Percentiles rank a stretch among this genome's conserved stretches.
These are phyloP conservation scores for Ceraclea dissimilis DNA, from an alignment of 2,888 invertebrate genomes.

Conservation along the genomic window DNA sequence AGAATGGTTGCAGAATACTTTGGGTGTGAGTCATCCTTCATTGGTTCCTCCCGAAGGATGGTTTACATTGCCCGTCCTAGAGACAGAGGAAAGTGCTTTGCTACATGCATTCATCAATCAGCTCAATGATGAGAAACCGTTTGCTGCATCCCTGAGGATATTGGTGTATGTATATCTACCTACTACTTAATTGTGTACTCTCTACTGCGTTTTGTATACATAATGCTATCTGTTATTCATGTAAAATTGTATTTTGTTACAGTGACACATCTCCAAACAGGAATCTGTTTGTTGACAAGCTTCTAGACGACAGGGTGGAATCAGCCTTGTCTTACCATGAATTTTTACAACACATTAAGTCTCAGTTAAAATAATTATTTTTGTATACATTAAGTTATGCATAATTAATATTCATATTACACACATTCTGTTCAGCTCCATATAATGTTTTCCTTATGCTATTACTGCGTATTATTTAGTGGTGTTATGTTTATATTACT, in stretches of 20 bases:
- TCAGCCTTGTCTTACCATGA: slow-evolving; percentile 94
- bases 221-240: not conserved
- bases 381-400: not conserved
- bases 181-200: not conserved
- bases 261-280: slow-evolving; percentile 89
- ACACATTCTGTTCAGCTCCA: not conserved
- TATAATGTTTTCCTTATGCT: not conserved
- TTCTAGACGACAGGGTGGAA: slow-evolving; percentile 93
- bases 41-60: slow-evolving; percentile 51
- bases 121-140: slow-evolving; percentile 81
- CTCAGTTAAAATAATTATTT: slow-evolving; percentile 68
- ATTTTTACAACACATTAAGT: slow-evolving; percentile 92
- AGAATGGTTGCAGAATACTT: slow-evolving; percentile 65
- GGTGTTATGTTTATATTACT: not conserved
- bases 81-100: slow-evolving; percentile 64
- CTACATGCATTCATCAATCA: slow-evolving; percentile 73
- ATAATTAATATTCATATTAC: not conserved
- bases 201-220: not conserved
- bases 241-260: slow-evolving; percentile 26
- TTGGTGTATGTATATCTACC: slow-evolving; percentile 56
- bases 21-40: slow-evolving; percentile 52
- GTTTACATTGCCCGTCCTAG: slow-evolving; percentile 68
- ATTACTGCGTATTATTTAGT: not conserved
- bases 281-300: slow-evolving; percentile 73
- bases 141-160: slow-evolving; percentile 67